Conservation (phyloP, 2,797 vertebrate species). For the Chaunax sp. region DNA sequence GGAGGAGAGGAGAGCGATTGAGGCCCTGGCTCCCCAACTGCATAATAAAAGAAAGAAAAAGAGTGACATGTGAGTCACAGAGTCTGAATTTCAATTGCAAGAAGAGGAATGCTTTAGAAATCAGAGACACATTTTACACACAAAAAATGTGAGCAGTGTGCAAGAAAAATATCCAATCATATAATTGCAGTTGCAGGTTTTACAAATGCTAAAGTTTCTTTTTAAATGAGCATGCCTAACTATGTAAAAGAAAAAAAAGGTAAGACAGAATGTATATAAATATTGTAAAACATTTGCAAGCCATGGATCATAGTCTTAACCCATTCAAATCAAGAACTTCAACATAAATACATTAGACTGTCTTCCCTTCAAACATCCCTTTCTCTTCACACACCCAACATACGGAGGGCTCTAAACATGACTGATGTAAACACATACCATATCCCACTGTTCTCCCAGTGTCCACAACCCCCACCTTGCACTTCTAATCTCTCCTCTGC, state of each 20-base stretch:
- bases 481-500: constrained; percentile 41
- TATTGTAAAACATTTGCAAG: background rate
- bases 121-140: constrained; percentile 5
- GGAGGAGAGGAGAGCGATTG: background rate
- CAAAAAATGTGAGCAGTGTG: background rate
- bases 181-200: background rate
- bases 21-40: constrained; percentile 20
- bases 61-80: constrained; percentile 47
- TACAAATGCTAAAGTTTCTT: background rate
- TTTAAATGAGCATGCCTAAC: background rate
- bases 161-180: background rate
- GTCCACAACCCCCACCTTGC: constrained; percentile 35
- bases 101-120: constrained; percentile 58
- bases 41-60: constrained; percentile 57
- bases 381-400: background rate
- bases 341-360: background rate
- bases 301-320: background rate
- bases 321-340: background rate
- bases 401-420: constrained; percentile 5
- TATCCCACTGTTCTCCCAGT: constrained; percentile 9
- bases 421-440: constrained; percentile 43
- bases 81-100: constrained; percentile 68
- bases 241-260: background rate
- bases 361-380: background rate
- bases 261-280: accelerated